phyloP scores from a whole-genome alignment of 2,888 invertebrate species.

The Platycheirus albimanus region DNA sequence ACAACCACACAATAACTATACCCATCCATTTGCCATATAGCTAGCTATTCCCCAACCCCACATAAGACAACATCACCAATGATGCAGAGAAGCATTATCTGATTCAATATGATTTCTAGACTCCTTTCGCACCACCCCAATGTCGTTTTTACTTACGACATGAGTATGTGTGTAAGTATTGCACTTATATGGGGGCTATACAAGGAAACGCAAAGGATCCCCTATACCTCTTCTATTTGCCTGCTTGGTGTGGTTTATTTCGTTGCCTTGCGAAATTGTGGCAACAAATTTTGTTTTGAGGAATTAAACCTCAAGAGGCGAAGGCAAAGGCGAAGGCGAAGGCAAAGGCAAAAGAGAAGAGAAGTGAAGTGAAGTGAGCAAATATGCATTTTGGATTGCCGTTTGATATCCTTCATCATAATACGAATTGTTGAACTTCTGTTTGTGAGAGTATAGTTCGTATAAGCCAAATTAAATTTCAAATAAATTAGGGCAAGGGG shows the following conservation, averaged over 20 bases:
- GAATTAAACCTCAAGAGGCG: conserved; percentile 9
- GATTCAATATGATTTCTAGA: background rate
- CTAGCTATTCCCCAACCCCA: too few relatives aligned
- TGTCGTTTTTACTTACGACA: background rate
- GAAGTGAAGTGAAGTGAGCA: background rate
- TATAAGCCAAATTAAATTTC: conserved; percentile 28
- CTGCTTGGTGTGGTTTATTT: conserved; percentile 2
- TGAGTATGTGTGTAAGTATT: too few relatives aligned
- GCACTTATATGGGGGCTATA: too few relatives aligned
- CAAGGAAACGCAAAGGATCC: background rate
- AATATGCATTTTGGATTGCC: conserved; percentile 9
- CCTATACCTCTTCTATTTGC: background rate
- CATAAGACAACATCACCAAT: background rate
- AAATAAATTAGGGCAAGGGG: conserved; percentile 2
- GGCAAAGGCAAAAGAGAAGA: too few relatives aligned
- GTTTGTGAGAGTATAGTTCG: conserved; percentile 1
- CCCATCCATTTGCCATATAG: background rate
- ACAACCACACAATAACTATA: background rate
- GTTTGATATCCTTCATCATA: conserved; percentile 25
- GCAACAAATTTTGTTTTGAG: conserved; percentile 13
- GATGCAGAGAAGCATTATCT: background rate
- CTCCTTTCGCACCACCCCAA: background rate
- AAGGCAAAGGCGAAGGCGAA: too few relatives aligned
- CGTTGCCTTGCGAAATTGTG: conserved; percentile 17
- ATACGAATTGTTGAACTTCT: conserved; percentile 7